A percentile compares a stretch with the other conserved stretches of the same genome.
phyloP scores from a whole-genome alignment of 2,888 invertebrate genomes.

The Luffia ferchaultella region DNA sequence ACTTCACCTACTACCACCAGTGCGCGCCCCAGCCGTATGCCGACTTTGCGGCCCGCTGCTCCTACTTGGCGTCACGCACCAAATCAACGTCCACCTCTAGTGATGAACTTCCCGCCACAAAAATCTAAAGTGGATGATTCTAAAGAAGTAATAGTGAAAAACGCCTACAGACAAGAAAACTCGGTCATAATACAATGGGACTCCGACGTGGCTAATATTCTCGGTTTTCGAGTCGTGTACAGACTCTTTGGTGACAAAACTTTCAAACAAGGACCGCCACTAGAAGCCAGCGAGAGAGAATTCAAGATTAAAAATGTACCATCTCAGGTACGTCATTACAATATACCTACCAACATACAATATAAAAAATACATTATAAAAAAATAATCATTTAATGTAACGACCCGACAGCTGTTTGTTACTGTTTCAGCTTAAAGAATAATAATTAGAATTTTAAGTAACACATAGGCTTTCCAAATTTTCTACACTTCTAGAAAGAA shows the following conservation, averaged over 20 bases:
- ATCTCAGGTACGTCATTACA: constrained; percentile 78
- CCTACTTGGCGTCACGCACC: constrained; percentile 56
- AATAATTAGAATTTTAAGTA: too few relatives aligned
- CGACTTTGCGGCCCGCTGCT: constrained; percentile 43
- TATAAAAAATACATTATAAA: too few relatives aligned
- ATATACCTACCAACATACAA: too few relatives aligned
- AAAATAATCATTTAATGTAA: too few relatives aligned
- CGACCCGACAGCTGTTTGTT: too few relatives aligned
- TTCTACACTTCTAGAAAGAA: too few relatives aligned
- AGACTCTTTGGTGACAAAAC: constrained; percentile 88
- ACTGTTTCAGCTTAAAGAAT: too few relatives aligned
- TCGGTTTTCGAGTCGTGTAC: constrained; percentile 91
- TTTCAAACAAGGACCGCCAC: constrained; percentile 89
- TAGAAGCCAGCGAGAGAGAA: constrained; percentile 89
- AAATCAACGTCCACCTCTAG: constrained; percentile 74
- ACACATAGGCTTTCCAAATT: too few relatives aligned
- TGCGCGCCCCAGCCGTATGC: constrained; percentile 19
- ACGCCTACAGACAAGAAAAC: constrained; percentile 85
- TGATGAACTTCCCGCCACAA: constrained; percentile 74
- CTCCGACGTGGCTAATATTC: constrained; percentile 83
- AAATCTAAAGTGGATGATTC: constrained; percentile 71
- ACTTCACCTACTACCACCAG: constrained; percentile 16
- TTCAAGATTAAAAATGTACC: constrained; percentile 94
- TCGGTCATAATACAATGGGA: constrained; percentile 93
- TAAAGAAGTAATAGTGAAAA: constrained; percentile 84